These are phyloP conservation scores for Mesochorus sp. DNA, from an alignment of 2,888 invertebrate genomes.

Conservation along the genomic window DNA sequence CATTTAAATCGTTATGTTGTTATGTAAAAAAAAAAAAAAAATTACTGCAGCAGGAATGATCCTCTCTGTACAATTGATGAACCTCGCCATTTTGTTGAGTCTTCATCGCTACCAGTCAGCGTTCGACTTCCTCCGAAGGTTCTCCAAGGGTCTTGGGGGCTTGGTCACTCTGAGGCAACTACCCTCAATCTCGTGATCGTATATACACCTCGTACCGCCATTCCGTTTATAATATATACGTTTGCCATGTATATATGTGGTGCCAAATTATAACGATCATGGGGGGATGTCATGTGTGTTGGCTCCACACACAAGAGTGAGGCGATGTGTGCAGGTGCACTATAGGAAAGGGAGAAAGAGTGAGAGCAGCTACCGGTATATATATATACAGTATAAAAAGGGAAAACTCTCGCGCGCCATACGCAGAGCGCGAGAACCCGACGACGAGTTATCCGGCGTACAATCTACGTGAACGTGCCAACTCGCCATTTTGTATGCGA, in stretches of 20 bases:
- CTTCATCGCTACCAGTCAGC: not conserved
- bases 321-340: slow-evolving; percentile 55
- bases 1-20: too few relatives aligned
- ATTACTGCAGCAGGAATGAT: too few relatives aligned
- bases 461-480: slow-evolving; percentile 61
- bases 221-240: slow-evolving; percentile 33
- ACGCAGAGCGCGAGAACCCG: slow-evolving; percentile 33
- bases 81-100: slow-evolving; percentile 44
- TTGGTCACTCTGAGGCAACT: too few relatives aligned
- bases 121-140: not conserved
- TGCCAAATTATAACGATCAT: slow-evolving; percentile 46
- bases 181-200: slow-evolving; percentile 18
- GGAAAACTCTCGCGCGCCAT: slow-evolving; percentile 42
- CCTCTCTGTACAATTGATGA: slow-evolving; percentile 2
- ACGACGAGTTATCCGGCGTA: slow-evolving; percentile 56
- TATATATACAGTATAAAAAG: slow-evolving; percentile 4
- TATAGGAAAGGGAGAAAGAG: not conserved
- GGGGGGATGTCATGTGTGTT: slow-evolving; percentile 9
- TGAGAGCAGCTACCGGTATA: not conserved
- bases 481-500: slow-evolving; percentile 64
- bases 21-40: too few relatives aligned
- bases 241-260: slow-evolving; percentile 39
- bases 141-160: slow-evolving; percentile 15
- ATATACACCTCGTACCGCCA: not conserved
- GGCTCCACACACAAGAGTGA: slow-evolving; percentile 7